Evolutionary conservation across 64 coral and sea anemone genomes (phyloP).

Genomic region (Cladopsammia gracilis): DNA sequence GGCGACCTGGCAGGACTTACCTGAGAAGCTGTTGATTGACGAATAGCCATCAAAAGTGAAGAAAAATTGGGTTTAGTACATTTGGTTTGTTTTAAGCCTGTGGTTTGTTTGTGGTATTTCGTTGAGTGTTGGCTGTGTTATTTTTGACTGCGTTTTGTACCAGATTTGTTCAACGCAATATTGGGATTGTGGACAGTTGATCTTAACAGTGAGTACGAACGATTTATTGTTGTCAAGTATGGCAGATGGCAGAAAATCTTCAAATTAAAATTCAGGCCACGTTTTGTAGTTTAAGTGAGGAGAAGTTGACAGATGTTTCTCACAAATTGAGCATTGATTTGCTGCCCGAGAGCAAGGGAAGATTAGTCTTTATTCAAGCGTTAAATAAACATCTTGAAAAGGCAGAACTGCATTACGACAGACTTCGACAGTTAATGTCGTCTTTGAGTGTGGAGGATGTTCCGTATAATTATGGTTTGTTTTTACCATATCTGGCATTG

Average conservation of each 20-base stretch:
- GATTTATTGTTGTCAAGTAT: background rate
- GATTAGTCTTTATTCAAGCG: background rate
- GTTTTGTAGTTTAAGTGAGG: background rate
- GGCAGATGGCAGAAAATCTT: background rate
- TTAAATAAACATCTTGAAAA: background rate
- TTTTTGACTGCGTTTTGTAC: no score
- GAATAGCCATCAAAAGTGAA: background rate
- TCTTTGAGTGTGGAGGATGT: background rate
- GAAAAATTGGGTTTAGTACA: background rate
- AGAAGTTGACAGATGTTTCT: constrained; percentile 12
- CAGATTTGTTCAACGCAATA: background rate
- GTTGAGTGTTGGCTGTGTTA: no score
- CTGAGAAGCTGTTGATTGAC: constrained; percentile 5
- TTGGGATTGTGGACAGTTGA: background rate
- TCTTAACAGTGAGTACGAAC: background rate
- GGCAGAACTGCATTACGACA: background rate
- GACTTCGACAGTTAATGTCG: background rate
- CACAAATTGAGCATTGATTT: background rate
- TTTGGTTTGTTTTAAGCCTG: background rate
- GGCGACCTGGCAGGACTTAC: constrained; percentile 3
- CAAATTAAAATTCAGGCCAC: constrained; percentile 18
- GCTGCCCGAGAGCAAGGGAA: background rate
- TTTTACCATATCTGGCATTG: no score
- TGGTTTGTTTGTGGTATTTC: background rate
- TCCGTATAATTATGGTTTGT: no score